phyloP scores from a whole-genome alignment of 2,888 invertebrate genomes.

The Papilio gigon region DNA sequence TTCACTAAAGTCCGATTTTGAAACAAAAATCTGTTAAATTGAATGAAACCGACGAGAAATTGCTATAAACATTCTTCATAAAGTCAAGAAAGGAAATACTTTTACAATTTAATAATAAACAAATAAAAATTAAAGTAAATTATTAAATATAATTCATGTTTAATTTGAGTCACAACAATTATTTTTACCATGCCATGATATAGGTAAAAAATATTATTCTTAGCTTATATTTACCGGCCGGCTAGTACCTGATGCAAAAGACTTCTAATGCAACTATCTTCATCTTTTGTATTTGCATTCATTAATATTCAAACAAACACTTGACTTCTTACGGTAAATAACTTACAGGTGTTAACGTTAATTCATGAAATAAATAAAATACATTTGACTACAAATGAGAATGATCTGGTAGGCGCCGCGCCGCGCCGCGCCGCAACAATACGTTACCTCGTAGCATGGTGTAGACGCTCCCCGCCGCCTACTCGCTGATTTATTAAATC shows the following conservation, averaged over 20 bases:
- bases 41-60: neutral
- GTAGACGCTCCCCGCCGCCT: constrained; percentile 63
- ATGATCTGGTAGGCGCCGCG: constrained; percentile 15
- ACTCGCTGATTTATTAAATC: constrained; percentile 67
- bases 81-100: too few relatives aligned
- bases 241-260: neutral
- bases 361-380: constrained; percentile 12
- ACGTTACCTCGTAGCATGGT: constrained; percentile 75
- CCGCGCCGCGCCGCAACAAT: constrained; percentile 43
- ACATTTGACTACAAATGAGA: neutral
- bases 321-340: neutral
- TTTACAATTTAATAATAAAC: too few relatives aligned
- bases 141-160: neutral
- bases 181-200: neutral
- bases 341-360: neutral
- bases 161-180: neutral
- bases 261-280: neutral
- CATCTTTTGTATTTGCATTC: neutral
- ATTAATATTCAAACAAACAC: neutral
- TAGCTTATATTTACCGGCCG: too few relatives aligned
- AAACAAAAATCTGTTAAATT: neutral
- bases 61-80: too few relatives aligned
- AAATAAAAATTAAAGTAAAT: too few relatives aligned
- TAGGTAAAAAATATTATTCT: too few relatives aligned
- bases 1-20: neutral